Percentiles rank a stretch among this genome's conserved stretches.
Evolutionary conservation across 2,888 invertebrate species (phyloP).

Genomic region (Rosalia funebris): DNA sequence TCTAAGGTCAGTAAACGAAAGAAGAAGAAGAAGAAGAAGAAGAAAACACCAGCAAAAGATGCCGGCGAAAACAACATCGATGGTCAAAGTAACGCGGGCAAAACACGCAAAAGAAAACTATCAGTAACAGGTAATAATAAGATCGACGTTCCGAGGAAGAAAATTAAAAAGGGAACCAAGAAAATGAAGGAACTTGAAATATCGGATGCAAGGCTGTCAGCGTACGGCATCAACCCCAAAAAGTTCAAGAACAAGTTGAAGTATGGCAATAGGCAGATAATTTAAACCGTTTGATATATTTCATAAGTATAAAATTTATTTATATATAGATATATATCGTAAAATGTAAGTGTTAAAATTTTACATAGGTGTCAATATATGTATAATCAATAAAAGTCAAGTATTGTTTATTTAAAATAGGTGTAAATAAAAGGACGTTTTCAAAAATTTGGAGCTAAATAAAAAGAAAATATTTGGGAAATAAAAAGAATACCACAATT

Average conservation of each 20-base stretch:
- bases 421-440: no score
- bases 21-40: slow-evolving; percentile 28
- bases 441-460: no score
- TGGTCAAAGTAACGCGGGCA: not conserved
- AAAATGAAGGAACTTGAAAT: slow-evolving; percentile 53
- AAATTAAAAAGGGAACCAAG: slow-evolving; percentile 15
- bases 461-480: no score
- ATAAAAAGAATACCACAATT: no score
- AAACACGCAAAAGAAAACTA: slow-evolving; percentile 10
- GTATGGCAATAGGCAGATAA: slow-evolving; percentile 61
- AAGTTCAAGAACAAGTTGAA: slow-evolving; percentile 83
- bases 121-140: slow-evolving; percentile 5
- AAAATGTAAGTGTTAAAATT: no score
- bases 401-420: no score
- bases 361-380: no score
- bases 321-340: no score
- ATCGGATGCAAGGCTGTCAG: slow-evolving; percentile 84
- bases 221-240: slow-evolving; percentile 92
- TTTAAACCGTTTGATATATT: no score
- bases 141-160: slow-evolving; percentile 15
- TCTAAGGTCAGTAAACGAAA: no score
- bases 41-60: not conserved
- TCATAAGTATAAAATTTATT: not conserved
- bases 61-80: not conserved
- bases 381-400: no score